Conservation (phyloP, 1,140 invertebrate genomes). For the Dendroctonus ponderosae region DNA sequence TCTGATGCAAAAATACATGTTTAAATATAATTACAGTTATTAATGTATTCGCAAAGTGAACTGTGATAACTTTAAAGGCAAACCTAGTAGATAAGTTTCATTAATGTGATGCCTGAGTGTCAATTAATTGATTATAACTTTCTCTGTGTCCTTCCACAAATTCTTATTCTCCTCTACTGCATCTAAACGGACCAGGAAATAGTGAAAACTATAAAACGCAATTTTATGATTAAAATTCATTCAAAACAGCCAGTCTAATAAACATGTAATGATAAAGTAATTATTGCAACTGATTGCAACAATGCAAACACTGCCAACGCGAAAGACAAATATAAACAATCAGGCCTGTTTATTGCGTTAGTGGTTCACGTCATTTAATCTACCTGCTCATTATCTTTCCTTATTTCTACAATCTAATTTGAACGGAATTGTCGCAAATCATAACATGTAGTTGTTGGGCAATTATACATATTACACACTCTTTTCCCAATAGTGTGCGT, state of each 20-base stretch:
- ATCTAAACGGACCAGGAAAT: too few relatives aligned
- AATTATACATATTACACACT: conserved; percentile 5
- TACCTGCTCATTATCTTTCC: conserved; percentile 4
- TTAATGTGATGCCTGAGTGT: too few relatives aligned
- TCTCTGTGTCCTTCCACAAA: too few relatives aligned
- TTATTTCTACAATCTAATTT: conserved; percentile 15
- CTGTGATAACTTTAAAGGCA: too few relatives aligned
- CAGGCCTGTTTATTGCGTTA: background rate
- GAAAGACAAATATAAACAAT: background rate
- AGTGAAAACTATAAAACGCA: background rate
- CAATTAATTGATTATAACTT: too few relatives aligned
- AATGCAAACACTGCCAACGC: background rate
- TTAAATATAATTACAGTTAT: too few relatives aligned
- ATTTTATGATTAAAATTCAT: background rate
- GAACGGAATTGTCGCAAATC: conserved; percentile 12
- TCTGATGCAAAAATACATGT: too few relatives aligned
- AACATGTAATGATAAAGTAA: background rate
- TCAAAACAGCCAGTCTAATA: background rate
- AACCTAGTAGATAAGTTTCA: too few relatives aligned
- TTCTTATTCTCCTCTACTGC: too few relatives aligned
- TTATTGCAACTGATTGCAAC: background rate
- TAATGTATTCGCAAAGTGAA: too few relatives aligned
- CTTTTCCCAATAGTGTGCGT: background rate
- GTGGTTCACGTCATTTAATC: too few relatives aligned
- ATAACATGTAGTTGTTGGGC: conserved; percentile 1